Conservation (phyloP, 2,113 vertebrate species). For the Cochlearius cochlearius region DNA sequence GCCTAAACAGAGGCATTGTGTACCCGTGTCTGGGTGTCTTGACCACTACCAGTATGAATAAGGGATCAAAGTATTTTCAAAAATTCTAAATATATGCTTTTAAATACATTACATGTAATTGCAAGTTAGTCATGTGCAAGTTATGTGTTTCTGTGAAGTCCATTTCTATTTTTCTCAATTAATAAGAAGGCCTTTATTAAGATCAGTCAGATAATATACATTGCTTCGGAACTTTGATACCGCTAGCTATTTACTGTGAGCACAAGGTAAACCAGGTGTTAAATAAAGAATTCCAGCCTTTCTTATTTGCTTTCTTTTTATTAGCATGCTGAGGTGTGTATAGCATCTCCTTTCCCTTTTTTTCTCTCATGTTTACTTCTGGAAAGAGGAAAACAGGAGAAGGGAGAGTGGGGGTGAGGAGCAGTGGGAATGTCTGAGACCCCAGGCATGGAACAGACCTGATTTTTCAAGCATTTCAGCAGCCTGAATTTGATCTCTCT, state of each 20-base stretch:
- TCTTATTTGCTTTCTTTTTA: not conserved
- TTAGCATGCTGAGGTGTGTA: not conserved
- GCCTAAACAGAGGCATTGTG: rapidly evolving
- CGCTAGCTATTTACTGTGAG: not conserved
- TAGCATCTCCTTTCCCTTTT: not conserved
- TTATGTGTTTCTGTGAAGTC: not conserved
- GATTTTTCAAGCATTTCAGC: not conserved
- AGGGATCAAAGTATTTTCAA: not conserved
- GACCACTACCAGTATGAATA: not conserved
- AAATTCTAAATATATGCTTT: not conserved
- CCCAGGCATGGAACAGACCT: not conserved
- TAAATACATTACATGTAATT: not conserved
- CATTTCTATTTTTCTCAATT: not conserved
- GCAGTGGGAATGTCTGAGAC: not conserved
- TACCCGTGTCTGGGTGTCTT: not conserved
- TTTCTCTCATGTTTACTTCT: not conserved
- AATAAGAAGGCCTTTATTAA: not conserved
- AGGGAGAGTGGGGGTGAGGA: not conserved
- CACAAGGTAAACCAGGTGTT: not conserved
- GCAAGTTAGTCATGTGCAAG: not conserved
- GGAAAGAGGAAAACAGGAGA: not conserved
- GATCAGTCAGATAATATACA: not conserved
- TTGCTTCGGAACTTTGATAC: not conserved
- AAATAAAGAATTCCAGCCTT: not conserved
- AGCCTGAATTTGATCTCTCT: not conserved